A percentile compares a stretch with the other conserved stretches of the same genome.
Conservation (phyloP, 2,113 vertebrate genomes). For the Strix uralensis region DNA sequence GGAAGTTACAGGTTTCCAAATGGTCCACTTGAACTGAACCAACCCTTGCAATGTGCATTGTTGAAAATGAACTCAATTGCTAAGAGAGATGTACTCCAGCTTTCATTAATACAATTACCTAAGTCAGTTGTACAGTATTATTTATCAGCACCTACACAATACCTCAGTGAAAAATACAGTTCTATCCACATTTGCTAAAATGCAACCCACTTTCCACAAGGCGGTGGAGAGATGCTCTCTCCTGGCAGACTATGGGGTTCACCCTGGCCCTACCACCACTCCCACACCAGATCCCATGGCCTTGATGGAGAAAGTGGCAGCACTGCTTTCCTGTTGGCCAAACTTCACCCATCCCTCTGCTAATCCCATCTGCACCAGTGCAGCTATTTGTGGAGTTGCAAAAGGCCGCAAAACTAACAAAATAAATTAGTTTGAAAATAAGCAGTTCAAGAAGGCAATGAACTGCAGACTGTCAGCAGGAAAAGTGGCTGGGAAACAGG, state of each 20-base stretch:
- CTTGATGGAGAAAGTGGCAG: fast-evolving
- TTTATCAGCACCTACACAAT: background rate
- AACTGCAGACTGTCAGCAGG: background rate
- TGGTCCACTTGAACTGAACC: background rate
- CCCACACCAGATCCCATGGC: fast-evolving
- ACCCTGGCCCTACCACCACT: background rate
- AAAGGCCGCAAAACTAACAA: background rate
- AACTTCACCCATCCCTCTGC: background rate
- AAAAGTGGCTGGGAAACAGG: background rate
- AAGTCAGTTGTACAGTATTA: fast-evolving
- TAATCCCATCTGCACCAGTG: background rate
- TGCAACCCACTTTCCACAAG: fast-evolving
- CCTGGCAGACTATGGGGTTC: background rate
- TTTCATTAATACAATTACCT: background rate
- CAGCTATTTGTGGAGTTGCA: background rate
- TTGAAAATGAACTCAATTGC: background rate
- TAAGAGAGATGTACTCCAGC: background rate
- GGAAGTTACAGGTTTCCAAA: background rate
- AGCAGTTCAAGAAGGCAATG: background rate
- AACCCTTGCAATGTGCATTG: fast-evolving
- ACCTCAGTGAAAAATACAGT: background rate
- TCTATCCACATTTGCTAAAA: background rate
- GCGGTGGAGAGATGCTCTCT: background rate
- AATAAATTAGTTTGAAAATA: background rate
- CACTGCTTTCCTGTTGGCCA: background rate